phyloP scores from a whole-genome alignment of 2,888 invertebrate genomes.

The Callimorpha dominula region DNA sequence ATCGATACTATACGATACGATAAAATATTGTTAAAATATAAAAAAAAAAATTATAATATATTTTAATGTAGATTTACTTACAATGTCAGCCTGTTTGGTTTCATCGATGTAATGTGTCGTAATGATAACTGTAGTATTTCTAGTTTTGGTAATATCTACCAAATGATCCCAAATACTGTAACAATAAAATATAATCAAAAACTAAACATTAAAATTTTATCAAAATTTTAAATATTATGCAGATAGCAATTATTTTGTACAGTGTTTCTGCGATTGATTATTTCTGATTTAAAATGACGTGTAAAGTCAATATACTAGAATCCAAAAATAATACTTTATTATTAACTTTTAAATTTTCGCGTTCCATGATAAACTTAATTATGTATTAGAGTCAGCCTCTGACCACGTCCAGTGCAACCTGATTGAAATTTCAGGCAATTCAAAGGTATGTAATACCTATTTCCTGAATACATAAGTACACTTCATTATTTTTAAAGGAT shows the following conservation, averaged over 20 bases:
- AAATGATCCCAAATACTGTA: conserved; percentile 94
- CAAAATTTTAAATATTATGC: background rate
- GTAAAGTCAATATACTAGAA: background rate
- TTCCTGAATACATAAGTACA: no score
- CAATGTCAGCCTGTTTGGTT: conserved; percentile 93
- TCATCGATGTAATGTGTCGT: conserved; percentile 96
- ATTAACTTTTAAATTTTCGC: no score
- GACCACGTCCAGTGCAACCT: no score
- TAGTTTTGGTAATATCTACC: conserved; percentile 91
- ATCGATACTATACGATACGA: no score
- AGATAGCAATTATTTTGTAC: conserved; percentile 11
- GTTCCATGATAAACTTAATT: no score
- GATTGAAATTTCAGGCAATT: no score
- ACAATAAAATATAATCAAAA: conserved; percentile 41
- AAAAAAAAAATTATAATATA: no score
- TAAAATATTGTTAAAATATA: no score
- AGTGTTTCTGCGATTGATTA: background rate
- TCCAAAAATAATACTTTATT: background rate
- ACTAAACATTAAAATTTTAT: background rate
- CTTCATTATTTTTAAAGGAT: background rate
- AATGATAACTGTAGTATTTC: conserved; percentile 93
- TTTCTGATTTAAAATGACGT: background rate
- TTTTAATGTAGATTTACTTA: conserved; percentile 76
- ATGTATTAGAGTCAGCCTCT: no score
- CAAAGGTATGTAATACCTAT: no score